These are phyloP conservation scores for Polyommatus icarus DNA, from an alignment of 2,888 invertebrate genomes.

Conservation along the genomic window DNA sequence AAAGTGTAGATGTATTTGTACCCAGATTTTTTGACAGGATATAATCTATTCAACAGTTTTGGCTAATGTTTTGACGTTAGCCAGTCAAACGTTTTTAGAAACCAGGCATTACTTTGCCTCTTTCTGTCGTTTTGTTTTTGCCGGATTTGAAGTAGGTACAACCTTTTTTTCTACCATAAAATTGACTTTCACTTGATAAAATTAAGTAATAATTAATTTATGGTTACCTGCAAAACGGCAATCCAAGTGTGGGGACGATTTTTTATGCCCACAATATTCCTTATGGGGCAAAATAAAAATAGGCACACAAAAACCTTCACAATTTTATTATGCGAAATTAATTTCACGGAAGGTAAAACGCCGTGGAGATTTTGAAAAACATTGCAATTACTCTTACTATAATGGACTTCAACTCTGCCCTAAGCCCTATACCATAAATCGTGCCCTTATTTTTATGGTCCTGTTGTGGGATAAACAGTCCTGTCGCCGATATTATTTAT, in stretches of 20 bases:
- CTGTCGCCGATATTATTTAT: slow-evolving; percentile 71
- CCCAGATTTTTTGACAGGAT: too few species aligned
- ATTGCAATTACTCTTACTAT: slow-evolving; percentile 30
- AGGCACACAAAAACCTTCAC: neutral
- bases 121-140: too few species aligned
- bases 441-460: slow-evolving; percentile 50
- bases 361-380: slow-evolving; percentile 22
- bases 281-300: neutral
- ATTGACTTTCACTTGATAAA: neutral
- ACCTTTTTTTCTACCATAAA: too few species aligned
- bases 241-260: neutral
- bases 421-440: slow-evolving; percentile 23
- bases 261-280: too few species aligned
- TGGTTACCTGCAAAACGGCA: neutral
- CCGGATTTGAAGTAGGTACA: too few species aligned
- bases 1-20: too few species aligned
- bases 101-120: too few species aligned
- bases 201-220: neutral
- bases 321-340: neutral
- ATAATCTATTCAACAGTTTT: too few species aligned
- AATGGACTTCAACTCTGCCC: slow-evolving; percentile 32
- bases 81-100: too few species aligned
- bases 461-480: slow-evolving; percentile 65
- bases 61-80: too few species aligned
- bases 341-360: neutral